Evolutionary conservation across 2,113 vertebrate genomes (phyloP).

Genomic region (Copsychus sechellarum): DNA sequence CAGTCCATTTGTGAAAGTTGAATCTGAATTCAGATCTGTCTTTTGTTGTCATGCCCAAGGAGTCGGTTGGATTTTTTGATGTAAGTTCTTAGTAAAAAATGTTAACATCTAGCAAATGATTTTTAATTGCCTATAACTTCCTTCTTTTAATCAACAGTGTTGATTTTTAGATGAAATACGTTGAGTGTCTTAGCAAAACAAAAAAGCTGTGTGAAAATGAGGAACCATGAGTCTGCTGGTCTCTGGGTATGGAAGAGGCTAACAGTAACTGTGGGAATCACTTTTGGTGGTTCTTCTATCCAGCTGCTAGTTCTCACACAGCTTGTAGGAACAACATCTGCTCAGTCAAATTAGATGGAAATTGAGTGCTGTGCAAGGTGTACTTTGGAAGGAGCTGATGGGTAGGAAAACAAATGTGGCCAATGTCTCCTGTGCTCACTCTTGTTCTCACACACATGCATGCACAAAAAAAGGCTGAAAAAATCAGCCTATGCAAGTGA

Average conservation of each 20-base stretch:
- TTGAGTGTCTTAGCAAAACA: background rate
- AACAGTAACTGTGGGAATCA: background rate
- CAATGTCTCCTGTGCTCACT: background rate
- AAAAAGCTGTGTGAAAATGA: background rate
- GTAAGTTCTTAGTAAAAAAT: background rate
- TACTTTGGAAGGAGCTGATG: background rate
- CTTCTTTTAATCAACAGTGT: too few relatives aligned
- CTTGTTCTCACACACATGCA: background rate
- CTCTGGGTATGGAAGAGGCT: background rate
- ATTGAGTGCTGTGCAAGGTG: background rate
- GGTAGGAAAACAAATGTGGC: background rate
- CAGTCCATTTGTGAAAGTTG: background rate
- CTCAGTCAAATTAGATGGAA: slow-evolving; percentile 15
- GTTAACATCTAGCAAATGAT: too few relatives aligned
- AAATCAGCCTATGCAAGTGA: background rate
- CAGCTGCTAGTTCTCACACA: background rate
- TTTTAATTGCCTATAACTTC: too few relatives aligned
- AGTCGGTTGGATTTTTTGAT: background rate
- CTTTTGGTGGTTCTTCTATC: background rate
- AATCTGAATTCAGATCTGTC: background rate
- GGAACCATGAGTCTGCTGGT: background rate
- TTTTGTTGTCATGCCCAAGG: background rate
- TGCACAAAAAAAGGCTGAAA: background rate
- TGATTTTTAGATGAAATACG: background rate
- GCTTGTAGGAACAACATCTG: background rate